Evolutionary conservation across 2,113 vertebrate species (phyloP), one percentile per base, ranked within the genome.

Genomic region (Clarias gariepinus): DNA sequence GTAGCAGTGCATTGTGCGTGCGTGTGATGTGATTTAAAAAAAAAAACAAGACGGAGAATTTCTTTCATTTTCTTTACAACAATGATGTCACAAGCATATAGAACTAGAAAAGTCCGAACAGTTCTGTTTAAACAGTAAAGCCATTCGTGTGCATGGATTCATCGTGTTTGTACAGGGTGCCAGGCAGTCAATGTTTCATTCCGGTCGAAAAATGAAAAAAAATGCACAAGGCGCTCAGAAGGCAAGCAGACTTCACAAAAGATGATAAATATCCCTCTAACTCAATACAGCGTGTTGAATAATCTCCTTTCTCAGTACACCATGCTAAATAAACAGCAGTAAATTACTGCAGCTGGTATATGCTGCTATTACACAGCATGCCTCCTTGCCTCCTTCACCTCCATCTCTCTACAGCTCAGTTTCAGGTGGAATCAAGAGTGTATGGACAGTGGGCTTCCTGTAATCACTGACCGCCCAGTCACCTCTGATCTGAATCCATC

Each of bases 401-500:
- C 53, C 33, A n/a, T 76, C 23, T 7, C 73, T n/a, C 9, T n/a
- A n/a, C 11, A 52, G 73, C 13, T 52, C 47, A 3, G 47, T n/a
- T 77, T 77, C 74, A 77, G 74, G 74, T 77, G 74, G 88, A 85
- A 89, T 68, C 64, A 87, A 68, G 84, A 57, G 61, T 79, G 19
- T 28, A 80, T 12, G 3, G 69, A 79, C 82, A 76, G 83, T 76
- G 18, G 85, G 85, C 94, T 94, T 80, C n/a, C 93, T 92, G 95
- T 94, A 92, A 92, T 90, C 89, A 93, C 84, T 87, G 91, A 93
- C 82, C 91, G 92, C 94, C 92, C 92, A 91, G 91, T 90, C 93
- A 94, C 91, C 93, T 95, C 92, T 90, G 84, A 92, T 90, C 94
- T 91, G 91, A 92, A 93, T 95, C 91, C 90, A 78, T 78, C 87